These are phyloP conservation scores for Canis aureus DNA, from an alignment of 2,113 vertebrate genomes.

Conservation along the genomic window DNA sequence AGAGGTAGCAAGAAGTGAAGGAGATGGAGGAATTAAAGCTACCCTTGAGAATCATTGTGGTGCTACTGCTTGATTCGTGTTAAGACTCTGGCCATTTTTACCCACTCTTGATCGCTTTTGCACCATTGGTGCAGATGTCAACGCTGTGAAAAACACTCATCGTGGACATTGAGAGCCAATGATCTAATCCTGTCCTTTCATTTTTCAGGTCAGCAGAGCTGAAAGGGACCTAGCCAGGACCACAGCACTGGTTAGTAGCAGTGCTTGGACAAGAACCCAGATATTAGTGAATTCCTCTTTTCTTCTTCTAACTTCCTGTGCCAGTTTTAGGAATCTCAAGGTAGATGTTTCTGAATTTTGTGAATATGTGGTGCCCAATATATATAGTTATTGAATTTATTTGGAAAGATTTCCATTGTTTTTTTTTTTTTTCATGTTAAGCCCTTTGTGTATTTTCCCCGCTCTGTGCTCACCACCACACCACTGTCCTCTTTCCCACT, in stretches of 20 bases:
- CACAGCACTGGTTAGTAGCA: background rate
- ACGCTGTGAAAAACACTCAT: background rate
- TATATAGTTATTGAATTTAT: background rate
- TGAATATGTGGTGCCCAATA: background rate
- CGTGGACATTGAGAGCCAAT: background rate
- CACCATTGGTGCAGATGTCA: background rate
- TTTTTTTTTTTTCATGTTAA: background rate
- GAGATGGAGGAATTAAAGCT: background rate
- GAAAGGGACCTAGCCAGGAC: background rate
- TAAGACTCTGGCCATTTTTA: background rate
- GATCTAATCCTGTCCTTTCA: background rate
- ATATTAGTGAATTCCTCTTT: background rate
- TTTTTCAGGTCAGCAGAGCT: background rate
- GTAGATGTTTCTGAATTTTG: background rate
- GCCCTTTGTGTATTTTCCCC: background rate
- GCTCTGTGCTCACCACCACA: background rate
- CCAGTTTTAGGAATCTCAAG: slow-evolving; percentile 47
- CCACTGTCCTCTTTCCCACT: background rate
- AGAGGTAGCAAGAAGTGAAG: background rate
- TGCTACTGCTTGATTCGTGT: background rate
- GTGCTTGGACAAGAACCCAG: background rate
- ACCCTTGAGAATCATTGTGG: background rate
- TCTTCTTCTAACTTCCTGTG: background rate
- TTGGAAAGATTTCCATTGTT: background rate
- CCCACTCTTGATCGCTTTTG: background rate